These are phyloP conservation scores for Nephrotoma appendiculata DNA, from an alignment of 2,888 invertebrate genomes.

Conservation along the genomic window DNA sequence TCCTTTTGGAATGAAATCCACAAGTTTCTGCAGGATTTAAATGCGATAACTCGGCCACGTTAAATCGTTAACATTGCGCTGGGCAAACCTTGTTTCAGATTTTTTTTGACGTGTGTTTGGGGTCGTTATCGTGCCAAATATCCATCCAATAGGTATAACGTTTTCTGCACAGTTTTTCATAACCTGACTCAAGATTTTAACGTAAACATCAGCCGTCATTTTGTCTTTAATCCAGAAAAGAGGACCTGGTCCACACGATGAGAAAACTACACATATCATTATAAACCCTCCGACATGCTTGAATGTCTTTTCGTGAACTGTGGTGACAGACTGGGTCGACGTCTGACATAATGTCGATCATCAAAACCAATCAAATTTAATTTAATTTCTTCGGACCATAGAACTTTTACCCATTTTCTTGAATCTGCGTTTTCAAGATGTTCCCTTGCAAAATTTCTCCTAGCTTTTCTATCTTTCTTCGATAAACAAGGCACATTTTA, in stretches of 20 bases:
- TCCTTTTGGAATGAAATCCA: background rate
- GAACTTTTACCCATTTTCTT: background rate
- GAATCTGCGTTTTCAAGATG: background rate
- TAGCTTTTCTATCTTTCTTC: background rate
- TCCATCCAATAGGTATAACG: background rate
- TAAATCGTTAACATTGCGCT: background rate
- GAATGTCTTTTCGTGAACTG: too few relatives aligned
- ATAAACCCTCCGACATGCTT: too few relatives aligned
- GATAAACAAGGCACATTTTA: background rate
- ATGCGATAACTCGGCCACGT: background rate
- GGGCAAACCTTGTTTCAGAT: background rate
- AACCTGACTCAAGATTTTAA: background rate
- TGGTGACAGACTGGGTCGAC: too few relatives aligned
- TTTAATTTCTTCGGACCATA: too few relatives aligned
- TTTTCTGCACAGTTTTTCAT: background rate
- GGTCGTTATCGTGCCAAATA: background rate
- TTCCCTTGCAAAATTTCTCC: background rate
- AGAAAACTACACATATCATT: too few relatives aligned
- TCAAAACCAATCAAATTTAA: too few relatives aligned
- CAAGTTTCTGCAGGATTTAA: background rate
- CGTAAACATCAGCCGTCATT: background rate
- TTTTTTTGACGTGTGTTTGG: background rate
- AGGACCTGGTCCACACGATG: too few relatives aligned
- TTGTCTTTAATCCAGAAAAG: too few relatives aligned
- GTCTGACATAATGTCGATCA: too few relatives aligned